phyloP scores from a whole-genome alignment of 92 coral and sea anemone genomes.

The Diadumene lineata region DNA sequence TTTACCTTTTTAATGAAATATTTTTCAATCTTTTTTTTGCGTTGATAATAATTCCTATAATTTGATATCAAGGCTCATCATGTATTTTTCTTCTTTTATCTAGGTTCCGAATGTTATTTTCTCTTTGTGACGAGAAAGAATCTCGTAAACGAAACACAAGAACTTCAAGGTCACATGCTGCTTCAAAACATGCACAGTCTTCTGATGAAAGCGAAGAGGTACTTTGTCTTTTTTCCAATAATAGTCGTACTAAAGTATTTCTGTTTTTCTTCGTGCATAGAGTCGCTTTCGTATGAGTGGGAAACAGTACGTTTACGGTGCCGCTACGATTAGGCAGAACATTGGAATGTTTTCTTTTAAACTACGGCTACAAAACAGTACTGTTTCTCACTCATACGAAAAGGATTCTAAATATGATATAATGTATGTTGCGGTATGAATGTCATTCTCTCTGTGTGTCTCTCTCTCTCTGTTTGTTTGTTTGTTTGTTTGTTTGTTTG shows the following conservation, averaged over 20 bases:
- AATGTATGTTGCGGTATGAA: too few relatives aligned
- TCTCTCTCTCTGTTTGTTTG: neutral
- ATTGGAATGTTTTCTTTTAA: too few relatives aligned
- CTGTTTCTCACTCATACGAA: too few relatives aligned
- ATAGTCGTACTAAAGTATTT: neutral
- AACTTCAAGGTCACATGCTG: slow-evolving; percentile 71
- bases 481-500: neutral
- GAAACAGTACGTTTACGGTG: too few relatives aligned
- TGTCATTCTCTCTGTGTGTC: neutral
- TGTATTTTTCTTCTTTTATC: neutral
- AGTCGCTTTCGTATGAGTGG: too few relatives aligned
- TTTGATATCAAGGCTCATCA: neutral
- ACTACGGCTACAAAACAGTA: too few relatives aligned
- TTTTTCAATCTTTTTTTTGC: too few relatives aligned
- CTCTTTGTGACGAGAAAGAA: slow-evolving; percentile 92
- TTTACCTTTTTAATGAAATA: too few relatives aligned
- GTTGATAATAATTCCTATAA: too few relatives aligned
- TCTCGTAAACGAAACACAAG: slow-evolving; percentile 89
- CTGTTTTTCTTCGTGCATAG: too few relatives aligned
- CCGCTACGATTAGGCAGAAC: too few relatives aligned
- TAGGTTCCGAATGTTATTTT: slow-evolving; percentile 87
- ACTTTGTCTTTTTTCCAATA: neutral
- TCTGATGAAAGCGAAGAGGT: slow-evolving; percentile 96
- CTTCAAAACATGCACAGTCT: slow-evolving; percentile 73
- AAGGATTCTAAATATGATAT: too few relatives aligned